phyloP scores from a whole-genome alignment of 2,113 vertebrate species.

The Notarius quadriscutis region DNA sequence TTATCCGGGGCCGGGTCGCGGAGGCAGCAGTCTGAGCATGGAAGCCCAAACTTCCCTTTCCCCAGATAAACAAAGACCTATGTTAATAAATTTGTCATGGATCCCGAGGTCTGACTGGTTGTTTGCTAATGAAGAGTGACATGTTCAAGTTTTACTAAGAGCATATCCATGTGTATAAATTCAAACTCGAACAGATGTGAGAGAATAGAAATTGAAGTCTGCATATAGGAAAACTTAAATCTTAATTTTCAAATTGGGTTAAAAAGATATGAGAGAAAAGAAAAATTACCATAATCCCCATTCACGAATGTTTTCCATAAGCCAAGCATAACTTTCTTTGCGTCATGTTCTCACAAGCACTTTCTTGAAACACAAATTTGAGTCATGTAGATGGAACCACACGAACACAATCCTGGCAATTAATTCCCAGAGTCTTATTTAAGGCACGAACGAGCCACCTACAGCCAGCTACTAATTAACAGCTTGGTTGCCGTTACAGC shows the following conservation, averaged over 20 bases:
- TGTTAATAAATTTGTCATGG: neutral
- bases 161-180: neutral
- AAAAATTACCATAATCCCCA: too few relatives aligned
- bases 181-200: neutral
- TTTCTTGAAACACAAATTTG: neutral
- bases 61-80: neutral
- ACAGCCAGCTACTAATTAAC: conserved; percentile 13
- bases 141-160: neutral
- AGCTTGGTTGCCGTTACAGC: neutral
- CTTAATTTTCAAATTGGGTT: neutral
- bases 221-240: neutral
- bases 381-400: neutral
- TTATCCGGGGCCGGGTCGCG: too few relatives aligned
- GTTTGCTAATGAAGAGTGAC: neutral
- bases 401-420: neutral
- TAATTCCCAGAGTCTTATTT: conserved; percentile 17
- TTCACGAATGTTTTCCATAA: neutral
- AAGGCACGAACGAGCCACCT: conserved; percentile 10
- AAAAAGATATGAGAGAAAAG: too few relatives aligned
- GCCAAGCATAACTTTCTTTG: neutral
- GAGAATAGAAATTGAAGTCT: neutral
- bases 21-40: too few relatives aligned
- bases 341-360: too few relatives aligned
- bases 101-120: neutral
- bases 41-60: too few relatives aligned